A percentile compares a stretch with the other conserved stretches of the same genome.
Evolutionary conservation across 1,140 invertebrate genomes (phyloP).

Genomic region (Hylyphantes graminicola): DNA sequence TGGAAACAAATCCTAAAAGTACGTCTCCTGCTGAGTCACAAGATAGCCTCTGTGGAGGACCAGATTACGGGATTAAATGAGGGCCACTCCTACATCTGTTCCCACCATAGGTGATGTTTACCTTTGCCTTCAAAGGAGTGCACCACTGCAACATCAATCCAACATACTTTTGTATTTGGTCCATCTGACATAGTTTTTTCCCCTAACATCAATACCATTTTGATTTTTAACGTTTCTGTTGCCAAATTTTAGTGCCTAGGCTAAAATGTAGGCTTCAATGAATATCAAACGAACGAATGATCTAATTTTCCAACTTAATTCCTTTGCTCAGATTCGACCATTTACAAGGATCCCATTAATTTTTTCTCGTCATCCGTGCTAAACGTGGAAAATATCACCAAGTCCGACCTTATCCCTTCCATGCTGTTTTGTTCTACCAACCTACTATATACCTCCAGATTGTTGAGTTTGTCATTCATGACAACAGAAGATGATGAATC

Average conservation of each 20-base stretch:
- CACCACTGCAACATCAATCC: too few species aligned
- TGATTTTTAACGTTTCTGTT: background rate
- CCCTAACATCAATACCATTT: too few species aligned
- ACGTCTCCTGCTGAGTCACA: too few species aligned
- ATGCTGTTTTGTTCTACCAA: conserved; percentile 39
- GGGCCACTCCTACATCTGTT: too few species aligned
- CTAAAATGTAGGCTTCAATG: background rate
- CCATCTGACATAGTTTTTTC: too few species aligned
- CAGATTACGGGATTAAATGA: too few species aligned
- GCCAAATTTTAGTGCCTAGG: too few species aligned
- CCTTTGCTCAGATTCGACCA: background rate
- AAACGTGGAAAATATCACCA: conserved; percentile 6
- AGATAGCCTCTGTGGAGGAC: too few species aligned
- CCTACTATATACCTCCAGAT: conserved; percentile 8
- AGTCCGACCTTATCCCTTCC: background rate
- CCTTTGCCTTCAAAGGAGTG: too few species aligned
- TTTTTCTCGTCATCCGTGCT: background rate
- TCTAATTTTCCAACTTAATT: background rate
- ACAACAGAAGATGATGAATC: conserved; percentile 54
- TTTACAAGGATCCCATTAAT: background rate
- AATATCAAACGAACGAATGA: background rate
- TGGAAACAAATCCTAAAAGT: too few species aligned
- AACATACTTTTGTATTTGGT: too few species aligned
- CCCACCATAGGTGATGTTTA: too few species aligned
- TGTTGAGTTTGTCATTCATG: conserved; percentile 58